Evolutionary conservation across 2,113 vertebrate genomes (phyloP).

Genomic region (Eublepharis macularius): DNA sequence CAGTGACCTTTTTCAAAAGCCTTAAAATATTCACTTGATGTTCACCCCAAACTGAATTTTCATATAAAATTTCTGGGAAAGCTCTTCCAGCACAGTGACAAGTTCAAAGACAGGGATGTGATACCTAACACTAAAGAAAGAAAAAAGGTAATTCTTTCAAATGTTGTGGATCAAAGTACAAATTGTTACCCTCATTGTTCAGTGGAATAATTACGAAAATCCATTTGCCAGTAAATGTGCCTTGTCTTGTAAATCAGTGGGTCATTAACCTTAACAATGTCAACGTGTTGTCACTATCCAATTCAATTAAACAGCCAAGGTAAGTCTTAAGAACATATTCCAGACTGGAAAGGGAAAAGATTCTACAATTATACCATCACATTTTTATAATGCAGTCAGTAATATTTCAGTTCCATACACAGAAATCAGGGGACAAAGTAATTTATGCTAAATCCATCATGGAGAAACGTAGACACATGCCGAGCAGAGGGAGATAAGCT

Average conservation of each 20-base stretch:
- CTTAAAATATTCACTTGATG: conserved; percentile 15
- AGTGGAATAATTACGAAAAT: conserved; percentile 79
- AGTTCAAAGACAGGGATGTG: conserved; percentile 23
- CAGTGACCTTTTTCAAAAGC: neutral
- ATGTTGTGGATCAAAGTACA: conserved; percentile 72
- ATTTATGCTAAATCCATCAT: conserved; percentile 43
- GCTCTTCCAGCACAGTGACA: neutral
- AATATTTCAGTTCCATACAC: conserved; percentile 51
- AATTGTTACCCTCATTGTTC: conserved; percentile 71
- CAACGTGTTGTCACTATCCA: conserved; percentile 70
- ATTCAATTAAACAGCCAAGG: conserved; percentile 79
- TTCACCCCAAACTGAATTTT: neutral
- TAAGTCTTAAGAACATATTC: conserved; percentile 74
- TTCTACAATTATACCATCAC: conserved; percentile 63
- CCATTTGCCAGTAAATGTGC: conserved; percentile 81
- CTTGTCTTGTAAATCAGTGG: conserved; percentile 83
- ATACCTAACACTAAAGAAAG: neutral
- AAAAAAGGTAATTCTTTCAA: conserved; percentile 52
- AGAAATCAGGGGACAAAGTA: conserved; percentile 42
- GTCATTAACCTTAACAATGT: conserved; percentile 80
- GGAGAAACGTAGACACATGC: conserved; percentile 17
- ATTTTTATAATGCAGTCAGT: conserved; percentile 55
- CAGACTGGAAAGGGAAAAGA: conserved; percentile 35
- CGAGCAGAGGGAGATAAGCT: conserved; percentile 24
- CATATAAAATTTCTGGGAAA: conserved; percentile 3